Percentiles rank a stretch among this genome's conserved stretches.
Evolutionary conservation across 2,113 vertebrate genomes (phyloP).

Genomic region (Pyrgilauda ruficollis): DNA sequence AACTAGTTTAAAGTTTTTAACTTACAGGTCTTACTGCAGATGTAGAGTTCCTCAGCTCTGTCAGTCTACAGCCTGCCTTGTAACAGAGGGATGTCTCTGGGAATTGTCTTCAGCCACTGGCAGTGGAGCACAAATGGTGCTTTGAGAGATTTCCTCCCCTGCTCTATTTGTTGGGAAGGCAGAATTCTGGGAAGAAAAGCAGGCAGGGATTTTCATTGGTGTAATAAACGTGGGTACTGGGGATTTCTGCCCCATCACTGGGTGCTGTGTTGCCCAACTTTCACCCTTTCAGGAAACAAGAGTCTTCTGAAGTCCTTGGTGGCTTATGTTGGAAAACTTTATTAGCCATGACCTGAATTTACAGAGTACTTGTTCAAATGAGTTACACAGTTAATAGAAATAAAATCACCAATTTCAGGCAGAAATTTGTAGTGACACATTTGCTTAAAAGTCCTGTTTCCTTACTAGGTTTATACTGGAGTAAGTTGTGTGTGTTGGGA

Average conservation of each 20-base stretch:
- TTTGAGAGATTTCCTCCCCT: not conserved
- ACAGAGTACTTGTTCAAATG: not conserved
- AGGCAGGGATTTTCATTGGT: slow-evolving; percentile 29
- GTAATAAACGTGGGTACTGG: not conserved
- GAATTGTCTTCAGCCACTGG: not conserved
- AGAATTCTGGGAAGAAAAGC: not conserved
- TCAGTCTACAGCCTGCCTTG: not conserved
- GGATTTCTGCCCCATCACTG: slow-evolving; percentile 4
- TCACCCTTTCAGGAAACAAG: not conserved
- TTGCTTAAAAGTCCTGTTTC: slow-evolving; percentile 41
- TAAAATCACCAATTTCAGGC: not conserved
- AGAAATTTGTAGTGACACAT: not conserved
- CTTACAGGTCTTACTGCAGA: not conserved
- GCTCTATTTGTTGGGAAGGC: not conserved
- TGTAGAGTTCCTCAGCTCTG: not conserved
- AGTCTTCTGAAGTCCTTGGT: not conserved
- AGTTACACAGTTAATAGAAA: not conserved
- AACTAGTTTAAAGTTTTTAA: not conserved
- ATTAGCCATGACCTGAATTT: not conserved
- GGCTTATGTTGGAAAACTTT: not conserved
- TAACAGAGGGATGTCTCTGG: not conserved
- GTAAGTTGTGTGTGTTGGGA: slow-evolving; percentile 52
- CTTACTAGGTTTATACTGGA: slow-evolving; percentile 58
- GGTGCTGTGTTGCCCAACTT: slow-evolving; percentile 27
- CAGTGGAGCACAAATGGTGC: not conserved